Percentiles rank a stretch among this genome's conserved stretches.
These are phyloP conservation scores for Palythoa heliodiscus DNA, from an alignment of 92 coral and sea anemone species.

Conservation along the genomic window DNA sequence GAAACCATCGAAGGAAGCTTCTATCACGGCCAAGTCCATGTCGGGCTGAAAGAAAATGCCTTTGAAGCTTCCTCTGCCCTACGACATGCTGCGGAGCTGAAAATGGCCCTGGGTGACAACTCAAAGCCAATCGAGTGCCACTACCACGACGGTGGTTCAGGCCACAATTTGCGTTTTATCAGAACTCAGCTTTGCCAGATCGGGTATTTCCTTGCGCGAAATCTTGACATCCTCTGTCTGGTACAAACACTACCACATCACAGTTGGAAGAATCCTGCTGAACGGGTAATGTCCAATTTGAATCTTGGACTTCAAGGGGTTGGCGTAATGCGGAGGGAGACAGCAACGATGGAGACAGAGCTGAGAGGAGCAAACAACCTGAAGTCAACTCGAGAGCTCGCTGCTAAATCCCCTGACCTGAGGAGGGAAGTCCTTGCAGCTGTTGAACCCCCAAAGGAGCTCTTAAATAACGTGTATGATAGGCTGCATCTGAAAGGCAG, in stretches of 20 bases:
- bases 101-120: neutral
- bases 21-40: conserved; percentile 56
- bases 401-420: neutral
- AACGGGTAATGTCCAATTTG: conserved; percentile 59
- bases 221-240: conserved; percentile 47
- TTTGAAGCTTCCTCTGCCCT: conserved; percentile 53
- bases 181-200: conserved; percentile 40
- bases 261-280: conserved; percentile 57
- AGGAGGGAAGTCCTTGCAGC: conserved; percentile 49
- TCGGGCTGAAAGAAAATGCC: conserved; percentile 59
- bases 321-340: conserved; percentile 41
- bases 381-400: neutral
- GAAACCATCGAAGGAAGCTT: conserved; percentile 55
- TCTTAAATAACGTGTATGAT: conserved; percentile 56
- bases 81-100: conserved; percentile 54
- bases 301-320: conserved; percentile 57
- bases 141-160: conserved; percentile 63
- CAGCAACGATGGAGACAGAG: conserved; percentile 48
- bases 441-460: conserved; percentile 57
- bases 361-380: conserved; percentile 52
- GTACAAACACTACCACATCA: conserved; percentile 58
- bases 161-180: conserved; percentile 46
- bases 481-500: conserved; percentile 57
- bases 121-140: conserved; percentile 43
- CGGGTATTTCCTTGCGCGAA: conserved; percentile 47